Conservation (phyloP, 2,888 invertebrate genomes). For the Pseudoips prasinana region DNA sequence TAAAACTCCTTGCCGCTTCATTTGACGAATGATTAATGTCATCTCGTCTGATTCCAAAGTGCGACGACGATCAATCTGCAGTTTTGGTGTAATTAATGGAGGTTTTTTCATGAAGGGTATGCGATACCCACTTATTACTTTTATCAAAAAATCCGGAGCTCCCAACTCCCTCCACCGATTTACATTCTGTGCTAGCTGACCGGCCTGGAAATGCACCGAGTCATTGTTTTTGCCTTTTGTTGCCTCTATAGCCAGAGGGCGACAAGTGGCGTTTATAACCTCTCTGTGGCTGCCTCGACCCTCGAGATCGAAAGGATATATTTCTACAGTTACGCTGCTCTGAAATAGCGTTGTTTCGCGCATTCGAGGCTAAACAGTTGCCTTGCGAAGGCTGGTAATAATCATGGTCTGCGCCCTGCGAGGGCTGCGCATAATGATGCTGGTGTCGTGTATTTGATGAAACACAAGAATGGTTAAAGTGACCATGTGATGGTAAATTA, state of each 20-base stretch:
- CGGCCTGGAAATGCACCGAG: too few species aligned
- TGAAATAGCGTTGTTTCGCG: neutral
- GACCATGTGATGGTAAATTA: neutral
- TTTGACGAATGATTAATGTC: slow-evolving; percentile 9
- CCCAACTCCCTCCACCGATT: too few species aligned
- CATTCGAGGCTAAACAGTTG: too few species aligned
- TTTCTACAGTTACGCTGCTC: neutral
- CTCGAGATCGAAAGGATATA: slow-evolving; percentile 6
- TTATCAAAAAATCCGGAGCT: too few species aligned
- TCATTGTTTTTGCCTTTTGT: too few species aligned
- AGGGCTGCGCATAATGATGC: neutral
- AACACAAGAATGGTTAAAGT: neutral
- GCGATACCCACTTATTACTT: too few species aligned
- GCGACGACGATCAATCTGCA: neutral
- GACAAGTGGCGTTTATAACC: slow-evolving; percentile 1
- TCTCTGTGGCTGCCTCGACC: slow-evolving; percentile 1
- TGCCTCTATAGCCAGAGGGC: too few species aligned
- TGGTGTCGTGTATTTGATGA: neutral
- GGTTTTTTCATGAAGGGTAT: slow-evolving; percentile 6
- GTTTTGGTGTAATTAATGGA: neutral
- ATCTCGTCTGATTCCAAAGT: slow-evolving; percentile 6
- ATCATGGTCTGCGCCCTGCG: slow-evolving; percentile 2
- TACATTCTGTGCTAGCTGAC: too few species aligned
- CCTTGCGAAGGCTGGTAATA: neutral
- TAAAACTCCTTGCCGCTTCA: slow-evolving; percentile 13